These are phyloP conservation scores for Sturnus vulgaris DNA, from an alignment of 2,113 vertebrate genomes.

Conservation along the genomic window DNA sequence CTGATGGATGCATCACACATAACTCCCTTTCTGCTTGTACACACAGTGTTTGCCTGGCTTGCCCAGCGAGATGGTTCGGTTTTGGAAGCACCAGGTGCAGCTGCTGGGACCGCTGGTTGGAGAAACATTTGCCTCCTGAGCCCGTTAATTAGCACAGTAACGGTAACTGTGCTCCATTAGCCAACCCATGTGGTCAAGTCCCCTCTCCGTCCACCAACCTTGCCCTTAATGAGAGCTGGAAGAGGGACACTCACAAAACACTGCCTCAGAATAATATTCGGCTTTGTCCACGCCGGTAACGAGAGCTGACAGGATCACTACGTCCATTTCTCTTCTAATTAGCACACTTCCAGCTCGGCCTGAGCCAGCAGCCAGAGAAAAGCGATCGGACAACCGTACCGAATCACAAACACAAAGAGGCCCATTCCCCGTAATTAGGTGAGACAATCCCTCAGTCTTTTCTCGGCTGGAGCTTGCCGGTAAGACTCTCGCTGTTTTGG, in stretches of 20 bases:
- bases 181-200: constrained; percentile 70
- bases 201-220: constrained; percentile 66
- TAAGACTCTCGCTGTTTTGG: constrained; percentile 82
- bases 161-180: constrained; percentile 71
- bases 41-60: background rate
- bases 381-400: constrained; percentile 93
- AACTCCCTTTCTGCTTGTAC: background rate
- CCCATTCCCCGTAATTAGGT: constrained; percentile 91
- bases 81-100: constrained; percentile 63
- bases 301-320: constrained; percentile 95
- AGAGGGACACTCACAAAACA: constrained; percentile 89
- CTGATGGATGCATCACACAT: background rate
- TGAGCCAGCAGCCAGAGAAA: constrained; percentile 84
- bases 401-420: constrained; percentile 92
- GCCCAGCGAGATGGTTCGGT: background rate
- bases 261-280: constrained; percentile 96
- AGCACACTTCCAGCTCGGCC: constrained; percentile 91
- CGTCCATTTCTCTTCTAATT: constrained; percentile 97
- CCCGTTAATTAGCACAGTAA: constrained; percentile 78
- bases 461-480: constrained; percentile 91
- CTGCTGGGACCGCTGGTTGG: constrained; percentile 40
- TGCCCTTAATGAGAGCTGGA: constrained; percentile 91
- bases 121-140: constrained; percentile 62
- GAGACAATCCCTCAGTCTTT: constrained; percentile 92
- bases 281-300: constrained; percentile 90